Conservation (phyloP, 2,888 invertebrate genomes). For the Noctua janthe region DNA sequence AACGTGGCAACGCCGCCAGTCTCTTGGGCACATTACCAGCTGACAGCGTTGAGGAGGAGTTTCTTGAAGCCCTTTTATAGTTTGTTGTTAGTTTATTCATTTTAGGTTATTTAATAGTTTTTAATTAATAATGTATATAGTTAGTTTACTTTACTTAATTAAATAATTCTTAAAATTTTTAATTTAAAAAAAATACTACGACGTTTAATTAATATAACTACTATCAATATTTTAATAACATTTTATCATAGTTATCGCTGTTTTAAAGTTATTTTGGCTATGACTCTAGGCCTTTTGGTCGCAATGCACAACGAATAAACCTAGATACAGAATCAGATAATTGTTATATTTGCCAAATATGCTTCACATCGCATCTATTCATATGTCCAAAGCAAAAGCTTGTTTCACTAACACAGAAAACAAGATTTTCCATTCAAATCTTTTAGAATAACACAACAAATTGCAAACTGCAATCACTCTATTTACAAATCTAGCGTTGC, state of each 20-base stretch:
- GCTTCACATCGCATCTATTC: neutral
- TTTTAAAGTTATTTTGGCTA: neutral
- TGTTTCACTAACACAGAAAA: neutral
- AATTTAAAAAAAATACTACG: too few relatives aligned
- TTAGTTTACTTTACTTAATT: too few relatives aligned
- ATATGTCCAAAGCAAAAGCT: neutral
- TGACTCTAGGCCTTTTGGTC: neutral
- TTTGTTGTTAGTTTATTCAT: too few relatives aligned
- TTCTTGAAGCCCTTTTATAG: too few relatives aligned
- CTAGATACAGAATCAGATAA: neutral
- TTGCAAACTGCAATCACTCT: constrained; percentile 11
- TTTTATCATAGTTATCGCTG: neutral
- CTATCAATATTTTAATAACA: too few relatives aligned
- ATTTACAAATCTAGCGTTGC: constrained; percentile 6
- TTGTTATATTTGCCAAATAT: neutral
- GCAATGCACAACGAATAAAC: neutral
- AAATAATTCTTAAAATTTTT: too few relatives aligned
- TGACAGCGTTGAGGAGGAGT: too few relatives aligned
- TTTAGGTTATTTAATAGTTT: too few relatives aligned
- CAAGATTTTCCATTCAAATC: constrained; percentile 13
- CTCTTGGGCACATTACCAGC: too few relatives aligned
- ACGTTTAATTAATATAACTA: too few relatives aligned
- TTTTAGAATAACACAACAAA: constrained; percentile 4
- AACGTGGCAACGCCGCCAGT: too few relatives aligned
- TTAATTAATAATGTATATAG: too few relatives aligned